Evolutionary conservation across 23 tunicate species (phyloP), one percentile per base, ranked within the genome.

Genomic region (Corella eumyota): DNA sequence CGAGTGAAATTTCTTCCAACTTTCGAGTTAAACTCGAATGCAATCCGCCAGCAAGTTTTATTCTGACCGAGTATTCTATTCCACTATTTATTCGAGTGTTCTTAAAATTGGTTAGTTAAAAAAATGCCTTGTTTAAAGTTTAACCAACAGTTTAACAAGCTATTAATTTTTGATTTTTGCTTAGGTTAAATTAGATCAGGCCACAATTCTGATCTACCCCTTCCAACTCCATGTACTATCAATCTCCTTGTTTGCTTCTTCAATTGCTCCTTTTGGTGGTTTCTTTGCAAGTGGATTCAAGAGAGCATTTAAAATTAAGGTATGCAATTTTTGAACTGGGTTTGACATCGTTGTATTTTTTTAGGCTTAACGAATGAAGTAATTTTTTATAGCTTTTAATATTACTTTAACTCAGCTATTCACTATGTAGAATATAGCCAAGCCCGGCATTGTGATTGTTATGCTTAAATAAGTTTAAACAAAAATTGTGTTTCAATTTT

Each of bases 271-370:
- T 23, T 93, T 93, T 50, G 99, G 99, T 19, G 99, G 99, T 35
- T 93, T 93, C 76, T 93, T 93, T 60, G 99, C 99, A 1, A 70
- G 81, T 40, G 99, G 99, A 1, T 93, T 93, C 55, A 93, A 93
- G 58, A 58, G 99, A 49, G 99, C 99, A 35, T 93, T 93, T 66
- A 76, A 85, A 73, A 71, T 93, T 54, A 93, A 93, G 77, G 95
- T 85, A 21, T 0, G 35, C 29, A n/a, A n/a, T n/a, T n/a, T n/a
- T n/a, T n/a, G n/a, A 44, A n/a, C n/a, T n/a, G n/a, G n/a, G n/a
- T n/a, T n/a, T n/a, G n/a, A n/a, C n/a, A n/a, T n/a, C n/a, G n/a
- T n/a, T n/a, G n/a, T n/a, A n/a, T n/a, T n/a, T n/a, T n/a, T n/a
- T n/a, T n/a, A n/a, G n/a, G n/a, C n/a, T n/a, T n/a, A n/a, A n/a